Evolutionary conservation across 2,797 vertebrate genomes (phyloP).

Genomic region (Girardinus metallicus): DNA sequence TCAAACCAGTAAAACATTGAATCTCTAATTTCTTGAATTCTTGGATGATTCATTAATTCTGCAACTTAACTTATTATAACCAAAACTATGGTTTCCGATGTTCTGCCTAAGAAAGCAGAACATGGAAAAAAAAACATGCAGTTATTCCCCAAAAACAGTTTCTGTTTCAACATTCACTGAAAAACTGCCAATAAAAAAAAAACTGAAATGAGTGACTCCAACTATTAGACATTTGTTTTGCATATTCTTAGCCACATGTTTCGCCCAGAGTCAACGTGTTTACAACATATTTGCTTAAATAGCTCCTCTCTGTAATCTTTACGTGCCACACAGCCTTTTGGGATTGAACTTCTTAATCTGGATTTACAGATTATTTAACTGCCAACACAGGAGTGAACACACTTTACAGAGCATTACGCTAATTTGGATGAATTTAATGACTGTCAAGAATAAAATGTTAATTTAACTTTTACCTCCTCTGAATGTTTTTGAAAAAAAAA

Average conservation of each 20-base stretch:
- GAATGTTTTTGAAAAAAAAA: no score
- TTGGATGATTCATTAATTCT: not conserved
- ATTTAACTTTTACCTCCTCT: not conserved
- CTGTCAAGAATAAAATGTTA: not conserved
- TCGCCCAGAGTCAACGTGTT: not conserved
- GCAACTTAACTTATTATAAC: not conserved
- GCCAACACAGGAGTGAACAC: not conserved
- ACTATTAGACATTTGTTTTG: not conserved
- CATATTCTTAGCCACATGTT: not conserved
- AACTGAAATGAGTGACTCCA: not conserved
- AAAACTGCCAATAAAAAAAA: not conserved
- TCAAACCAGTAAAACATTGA: slow-evolving; percentile 1
- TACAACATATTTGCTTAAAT: not conserved
- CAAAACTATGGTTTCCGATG: not conserved
- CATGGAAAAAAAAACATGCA: not conserved
- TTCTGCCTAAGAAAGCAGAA: not conserved
- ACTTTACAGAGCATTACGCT: not conserved
- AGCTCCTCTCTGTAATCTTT: not conserved
- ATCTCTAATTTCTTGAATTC: not conserved
- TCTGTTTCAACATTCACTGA: not conserved
- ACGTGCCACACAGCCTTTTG: not conserved
- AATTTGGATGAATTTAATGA: not conserved
- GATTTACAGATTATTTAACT: not conserved
- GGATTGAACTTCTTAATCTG: not conserved
- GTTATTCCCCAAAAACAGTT: not conserved